These are phyloP conservation scores for Tetragonula carbonaria DNA, from an alignment of 2,888 invertebrate genomes.

Conservation along the genomic window DNA sequence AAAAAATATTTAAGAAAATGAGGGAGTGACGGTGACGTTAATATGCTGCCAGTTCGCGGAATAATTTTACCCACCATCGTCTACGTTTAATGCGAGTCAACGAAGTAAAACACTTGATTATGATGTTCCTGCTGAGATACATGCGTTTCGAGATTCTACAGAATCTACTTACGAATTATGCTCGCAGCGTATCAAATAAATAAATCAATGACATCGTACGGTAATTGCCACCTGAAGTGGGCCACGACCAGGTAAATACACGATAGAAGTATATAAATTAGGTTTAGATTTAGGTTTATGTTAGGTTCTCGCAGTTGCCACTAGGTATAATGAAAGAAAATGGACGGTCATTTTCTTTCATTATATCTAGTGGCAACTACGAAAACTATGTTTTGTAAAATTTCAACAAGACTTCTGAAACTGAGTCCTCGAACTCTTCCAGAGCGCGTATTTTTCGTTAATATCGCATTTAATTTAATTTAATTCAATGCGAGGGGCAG, in stretches of 20 bases:
- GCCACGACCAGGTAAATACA: constrained; percentile 20
- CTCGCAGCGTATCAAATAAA: neutral
- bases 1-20: neutral
- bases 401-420: no score
- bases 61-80: no score
- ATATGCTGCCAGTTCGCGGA: no score
- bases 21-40: neutral
- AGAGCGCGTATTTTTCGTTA: no score
- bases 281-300: no score
- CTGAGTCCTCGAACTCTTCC: no score
- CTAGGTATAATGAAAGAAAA: neutral
- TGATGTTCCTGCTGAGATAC: neutral
- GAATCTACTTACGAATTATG: neutral
- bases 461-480: no score
- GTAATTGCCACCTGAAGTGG: constrained; percentile 26
- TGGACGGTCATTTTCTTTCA: constrained; percentile 34
- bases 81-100: no score
- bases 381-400: no score
- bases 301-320: no score
- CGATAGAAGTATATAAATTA: constrained; percentile 4
- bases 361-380: neutral
- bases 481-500: no score
- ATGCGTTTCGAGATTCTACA: neutral
- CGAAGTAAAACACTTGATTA: neutral
- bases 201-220: constrained; percentile 22